These are phyloP conservation scores for Podarcis raffonei DNA, from an alignment of 2,113 vertebrate species.

Conservation along the genomic window DNA sequence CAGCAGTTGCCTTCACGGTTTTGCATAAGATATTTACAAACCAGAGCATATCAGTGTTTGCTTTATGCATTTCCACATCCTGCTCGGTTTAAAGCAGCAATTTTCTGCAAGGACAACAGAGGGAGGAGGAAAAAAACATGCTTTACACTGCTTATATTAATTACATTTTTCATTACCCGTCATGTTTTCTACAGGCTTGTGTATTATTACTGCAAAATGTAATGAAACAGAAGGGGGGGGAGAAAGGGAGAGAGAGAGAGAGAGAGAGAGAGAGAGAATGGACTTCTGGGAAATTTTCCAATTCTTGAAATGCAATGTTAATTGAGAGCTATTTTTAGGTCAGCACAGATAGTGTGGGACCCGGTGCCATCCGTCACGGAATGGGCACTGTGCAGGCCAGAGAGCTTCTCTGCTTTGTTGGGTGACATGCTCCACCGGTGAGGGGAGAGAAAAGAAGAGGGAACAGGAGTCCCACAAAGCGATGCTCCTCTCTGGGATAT, in stretches of 20 bases:
- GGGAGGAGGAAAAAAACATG: conserved; percentile 71
- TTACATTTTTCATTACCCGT: conserved; percentile 88
- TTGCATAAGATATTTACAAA: conserved; percentile 85
- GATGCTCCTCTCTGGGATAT: neutral
- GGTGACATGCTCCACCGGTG: conserved; percentile 37
- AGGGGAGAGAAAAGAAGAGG: conserved; percentile 39
- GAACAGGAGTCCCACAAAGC: conserved; percentile 5
- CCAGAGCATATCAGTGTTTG: conserved; percentile 76
- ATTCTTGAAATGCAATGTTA: conserved; percentile 88
- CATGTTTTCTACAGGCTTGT: conserved; percentile 87
- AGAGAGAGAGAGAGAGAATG: conserved; percentile 81
- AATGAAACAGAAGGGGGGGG: conserved; percentile 83
- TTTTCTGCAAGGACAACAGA: conserved; percentile 85
- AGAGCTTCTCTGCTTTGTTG: conserved; percentile 63
- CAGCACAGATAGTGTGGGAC: conserved; percentile 74
- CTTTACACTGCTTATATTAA: conserved; percentile 88
- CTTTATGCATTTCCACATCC: conserved; percentile 82
- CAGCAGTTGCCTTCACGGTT: conserved; percentile 78
- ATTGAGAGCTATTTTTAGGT: conserved; percentile 87
- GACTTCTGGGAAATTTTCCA: conserved; percentile 90
- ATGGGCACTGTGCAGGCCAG: conserved; percentile 71
- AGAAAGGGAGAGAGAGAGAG: conserved; percentile 47
- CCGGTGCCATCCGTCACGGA: conserved; percentile 67
- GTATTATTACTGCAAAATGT: conserved; percentile 88
- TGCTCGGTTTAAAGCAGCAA: conserved; percentile 83